A percentile compares a stretch with the other conserved stretches of the same genome.
These are phyloP conservation scores for Clamator glandarius DNA, from an alignment of 2,797 vertebrate genomes.

Conservation along the genomic window DNA sequence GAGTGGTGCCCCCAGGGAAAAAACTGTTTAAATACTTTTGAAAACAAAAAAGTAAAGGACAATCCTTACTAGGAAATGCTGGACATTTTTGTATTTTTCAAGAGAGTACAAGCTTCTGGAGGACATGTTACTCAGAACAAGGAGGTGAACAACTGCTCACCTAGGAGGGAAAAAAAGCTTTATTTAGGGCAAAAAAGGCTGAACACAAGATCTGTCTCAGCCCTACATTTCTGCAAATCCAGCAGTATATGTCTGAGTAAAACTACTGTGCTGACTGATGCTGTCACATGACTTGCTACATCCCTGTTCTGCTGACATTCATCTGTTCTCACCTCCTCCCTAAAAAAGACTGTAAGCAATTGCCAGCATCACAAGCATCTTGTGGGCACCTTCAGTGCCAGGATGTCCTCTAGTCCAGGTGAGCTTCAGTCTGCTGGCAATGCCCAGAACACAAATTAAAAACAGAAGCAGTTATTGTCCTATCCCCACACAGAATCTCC, in stretches of 20 bases:
- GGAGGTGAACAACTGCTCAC: not conserved
- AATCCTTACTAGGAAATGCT: not conserved
- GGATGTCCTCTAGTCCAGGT: fast-evolving
- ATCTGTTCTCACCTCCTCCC: not conserved
- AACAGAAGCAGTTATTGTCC: not conserved
- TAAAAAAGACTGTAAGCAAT: not conserved
- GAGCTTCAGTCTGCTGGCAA: not conserved
- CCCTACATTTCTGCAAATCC: not conserved
- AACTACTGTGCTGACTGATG: fast-evolving
- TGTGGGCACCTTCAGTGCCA: not conserved
- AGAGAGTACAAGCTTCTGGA: not conserved
- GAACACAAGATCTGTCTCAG: not conserved
- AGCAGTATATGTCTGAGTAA: not conserved
- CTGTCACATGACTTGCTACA: fast-evolving
- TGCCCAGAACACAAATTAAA: not conserved
- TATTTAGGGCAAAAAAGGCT: not conserved
- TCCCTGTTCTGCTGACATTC: not conserved
- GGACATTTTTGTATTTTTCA: not conserved
- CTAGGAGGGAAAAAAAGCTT: not conserved
- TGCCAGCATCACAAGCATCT: not conserved
- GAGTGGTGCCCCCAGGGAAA: not conserved
- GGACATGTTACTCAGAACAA: not conserved
- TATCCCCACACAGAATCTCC: not conserved
- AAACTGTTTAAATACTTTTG: not conserved
- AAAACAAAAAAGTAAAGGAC: not conserved